Evolutionary conservation across 37 sponge, comb jelly and placozoan species (phyloP), one percentile per base, ranked within the genome.

Genomic region (Ephydatia muelleri): DNA sequence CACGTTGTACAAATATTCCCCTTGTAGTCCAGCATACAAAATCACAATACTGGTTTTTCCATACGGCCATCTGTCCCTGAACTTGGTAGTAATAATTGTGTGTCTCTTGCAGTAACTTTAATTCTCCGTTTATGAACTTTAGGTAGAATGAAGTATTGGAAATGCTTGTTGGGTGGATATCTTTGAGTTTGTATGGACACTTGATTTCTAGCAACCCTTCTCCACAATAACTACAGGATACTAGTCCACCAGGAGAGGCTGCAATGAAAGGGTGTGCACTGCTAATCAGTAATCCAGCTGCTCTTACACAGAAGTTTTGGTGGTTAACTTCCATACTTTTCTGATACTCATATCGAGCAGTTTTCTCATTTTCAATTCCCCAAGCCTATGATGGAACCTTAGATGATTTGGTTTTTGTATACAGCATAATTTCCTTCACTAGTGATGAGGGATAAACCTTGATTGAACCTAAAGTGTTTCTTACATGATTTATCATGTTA

Each of bases 41-140:
- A 43, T 84, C 71, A 77, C 78, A 77, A 43, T 79, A 86, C 1
- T 49, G 36, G 2, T 13, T 29, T 16, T 78, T 73, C 47, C 73
- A 79, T 23, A 86, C 38, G 32, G 68, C 38, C 29, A 87, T 13
- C 68, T 87, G 87, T 0, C 67, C 47, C 25, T 87, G 81, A 21
- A 87, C 80, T 65, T 87, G 87, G 48, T 73, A 72, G 69, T 87
- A 87, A 75, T 81, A 87, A 12, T 77, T 2, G 49, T 80, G 81
- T 16, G 65, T 80, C 5, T 21, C 28, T 8, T 43, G 47, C 8
- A 43, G 8, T n/a, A n/a, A n/a, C 8, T 31, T 27, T 4, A 65
- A 14, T 5, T 13, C 37, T 39, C 73, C 80, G 8, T 43, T 43
- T 8, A 11, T 43, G 47, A 11, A 4, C 47, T 11, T 4, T 73